A percentile compares a stretch with the other conserved stretches of the same genome.
phyloP scores from a whole-genome alignment of 2,113 vertebrate species.

The Scatophagus argus region DNA sequence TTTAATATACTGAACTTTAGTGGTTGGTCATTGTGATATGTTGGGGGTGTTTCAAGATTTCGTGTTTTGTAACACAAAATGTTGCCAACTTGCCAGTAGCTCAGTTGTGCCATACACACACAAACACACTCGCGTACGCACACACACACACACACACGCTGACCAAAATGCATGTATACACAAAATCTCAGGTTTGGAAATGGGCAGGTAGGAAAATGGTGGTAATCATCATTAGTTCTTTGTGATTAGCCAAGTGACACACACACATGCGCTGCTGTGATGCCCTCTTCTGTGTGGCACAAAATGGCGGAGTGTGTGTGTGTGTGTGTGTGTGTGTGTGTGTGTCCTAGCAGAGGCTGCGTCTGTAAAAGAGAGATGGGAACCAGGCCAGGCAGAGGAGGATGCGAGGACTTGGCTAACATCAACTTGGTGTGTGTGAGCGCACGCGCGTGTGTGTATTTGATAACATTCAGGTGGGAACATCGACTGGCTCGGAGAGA shows the following conservation, averaged over 20 bases:
- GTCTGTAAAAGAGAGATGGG: constrained; percentile 66
- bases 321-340: constrained; percentile 27
- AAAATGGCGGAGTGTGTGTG: constrained; percentile 74
- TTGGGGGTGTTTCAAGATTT: constrained; percentile 32
- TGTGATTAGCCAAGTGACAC: constrained; percentile 71
- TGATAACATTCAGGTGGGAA: constrained; percentile 75
- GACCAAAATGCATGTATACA: constrained; percentile 22
- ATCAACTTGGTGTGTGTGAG: constrained; percentile 45
- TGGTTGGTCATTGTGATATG: constrained; percentile 15
- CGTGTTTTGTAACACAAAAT: too few species aligned
- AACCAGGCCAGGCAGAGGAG: constrained; percentile 75
- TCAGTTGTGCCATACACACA: constrained; percentile 15
- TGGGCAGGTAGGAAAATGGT: constrained; percentile 69
- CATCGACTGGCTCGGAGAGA: constrained; percentile 61
- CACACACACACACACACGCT: constrained; percentile 19
- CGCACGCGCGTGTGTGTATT: constrained; percentile 51
- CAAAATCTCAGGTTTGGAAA: constrained; percentile 47
- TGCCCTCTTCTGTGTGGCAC: constrained; percentile 72
- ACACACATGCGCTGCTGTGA: constrained; percentile 35
- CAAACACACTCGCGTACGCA: constrained; percentile 3
- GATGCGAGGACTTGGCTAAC: constrained; percentile 62
- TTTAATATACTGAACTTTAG: constrained; percentile 19
- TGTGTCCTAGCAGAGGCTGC: constrained; percentile 64
- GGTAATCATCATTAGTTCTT: constrained; percentile 76
- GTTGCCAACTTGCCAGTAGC: constrained; percentile 9